Evolutionary conservation across 2,888 invertebrate species (phyloP).

Genomic region (Phaonia tiefii): DNA sequence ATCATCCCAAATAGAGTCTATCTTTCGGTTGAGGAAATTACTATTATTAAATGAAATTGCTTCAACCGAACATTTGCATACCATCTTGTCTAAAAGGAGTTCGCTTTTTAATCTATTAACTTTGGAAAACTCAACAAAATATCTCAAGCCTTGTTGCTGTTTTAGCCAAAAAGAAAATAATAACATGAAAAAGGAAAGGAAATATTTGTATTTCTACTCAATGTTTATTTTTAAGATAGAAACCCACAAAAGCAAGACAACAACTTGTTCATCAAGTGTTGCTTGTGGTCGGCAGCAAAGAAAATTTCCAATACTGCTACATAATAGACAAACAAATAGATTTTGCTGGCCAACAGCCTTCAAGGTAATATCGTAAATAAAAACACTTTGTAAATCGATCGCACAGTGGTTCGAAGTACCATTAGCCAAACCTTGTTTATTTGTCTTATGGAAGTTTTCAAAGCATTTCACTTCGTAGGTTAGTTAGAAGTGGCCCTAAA

Average conservation of each 20-base stretch:
- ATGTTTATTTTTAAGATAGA: not conserved
- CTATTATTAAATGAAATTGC: slow-evolving; percentile 45
- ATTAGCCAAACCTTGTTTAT: not conserved
- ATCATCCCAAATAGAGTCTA: not conserved
- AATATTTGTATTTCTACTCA: not conserved
- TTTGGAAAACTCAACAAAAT: not conserved
- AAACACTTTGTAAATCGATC: not conserved
- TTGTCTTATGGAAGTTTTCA: not conserved
- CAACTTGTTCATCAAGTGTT: slow-evolving; percentile 1
- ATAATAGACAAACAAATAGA: not conserved
- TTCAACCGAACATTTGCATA: slow-evolving; percentile 40
- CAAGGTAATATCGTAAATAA: too few species aligned
- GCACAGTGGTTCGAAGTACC: not conserved
- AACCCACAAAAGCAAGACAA: not conserved
- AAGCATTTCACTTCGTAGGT: too few species aligned
- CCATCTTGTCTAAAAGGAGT: not conserved
- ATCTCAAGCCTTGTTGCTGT: slow-evolving; percentile 28
- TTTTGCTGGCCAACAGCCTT: slow-evolving; percentile 13
- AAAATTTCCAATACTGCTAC: too few species aligned
- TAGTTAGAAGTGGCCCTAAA: too few species aligned
- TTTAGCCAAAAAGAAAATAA: too few species aligned
- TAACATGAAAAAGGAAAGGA: not conserved
- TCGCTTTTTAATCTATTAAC: slow-evolving; percentile 5
- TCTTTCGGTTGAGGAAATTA: slow-evolving; percentile 8
- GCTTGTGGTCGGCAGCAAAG: not conserved